phyloP scores from a whole-genome alignment of 2,888 invertebrate species.

The Atrina japonica region DNA sequence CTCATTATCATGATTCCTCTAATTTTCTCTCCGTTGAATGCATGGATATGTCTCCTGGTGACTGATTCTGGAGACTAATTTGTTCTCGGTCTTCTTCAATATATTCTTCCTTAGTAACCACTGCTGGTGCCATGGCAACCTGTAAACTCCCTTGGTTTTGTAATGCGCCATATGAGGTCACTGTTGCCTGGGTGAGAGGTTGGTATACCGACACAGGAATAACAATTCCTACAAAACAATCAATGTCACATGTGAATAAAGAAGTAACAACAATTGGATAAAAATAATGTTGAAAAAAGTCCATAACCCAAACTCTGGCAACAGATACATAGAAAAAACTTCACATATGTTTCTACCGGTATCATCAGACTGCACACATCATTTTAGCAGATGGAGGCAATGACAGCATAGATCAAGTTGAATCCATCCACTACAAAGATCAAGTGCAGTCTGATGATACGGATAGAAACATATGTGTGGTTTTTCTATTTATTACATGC shows the following conservation, averaged over 20 bases:
- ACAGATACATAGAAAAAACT: too few species aligned
- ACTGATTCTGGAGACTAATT: not conserved
- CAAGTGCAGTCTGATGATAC: too few species aligned
- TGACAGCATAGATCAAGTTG: too few species aligned
- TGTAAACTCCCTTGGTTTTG: slow-evolving; percentile 34
- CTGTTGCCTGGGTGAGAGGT: slow-evolving; percentile 14
- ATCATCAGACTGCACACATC: too few species aligned
- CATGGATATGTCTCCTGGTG: slow-evolving; percentile 12
- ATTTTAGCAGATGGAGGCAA: too few species aligned
- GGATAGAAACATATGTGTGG: too few species aligned
- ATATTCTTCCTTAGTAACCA: slow-evolving; percentile 34
- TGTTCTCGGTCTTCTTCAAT: slow-evolving; percentile 14
- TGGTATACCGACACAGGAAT: slow-evolving; percentile 98
- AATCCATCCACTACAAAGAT: too few species aligned
- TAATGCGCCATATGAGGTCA: slow-evolving; percentile 23
- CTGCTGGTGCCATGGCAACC: slow-evolving; percentile 40
- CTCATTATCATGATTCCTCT: not conserved
- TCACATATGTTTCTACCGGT: too few species aligned
- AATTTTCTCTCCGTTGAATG: not conserved
- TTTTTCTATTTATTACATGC: too few species aligned
- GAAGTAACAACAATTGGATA: not conserved
- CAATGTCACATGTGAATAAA: too few species aligned
- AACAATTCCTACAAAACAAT: slow-evolving; percentile 93
- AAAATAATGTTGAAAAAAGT: too few species aligned
- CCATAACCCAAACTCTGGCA: too few species aligned